A percentile compares a stretch with the other conserved stretches of the same genome.
Evolutionary conservation across 1,140 invertebrate genomes (phyloP).

Genomic region (Drosophila santomea): DNA sequence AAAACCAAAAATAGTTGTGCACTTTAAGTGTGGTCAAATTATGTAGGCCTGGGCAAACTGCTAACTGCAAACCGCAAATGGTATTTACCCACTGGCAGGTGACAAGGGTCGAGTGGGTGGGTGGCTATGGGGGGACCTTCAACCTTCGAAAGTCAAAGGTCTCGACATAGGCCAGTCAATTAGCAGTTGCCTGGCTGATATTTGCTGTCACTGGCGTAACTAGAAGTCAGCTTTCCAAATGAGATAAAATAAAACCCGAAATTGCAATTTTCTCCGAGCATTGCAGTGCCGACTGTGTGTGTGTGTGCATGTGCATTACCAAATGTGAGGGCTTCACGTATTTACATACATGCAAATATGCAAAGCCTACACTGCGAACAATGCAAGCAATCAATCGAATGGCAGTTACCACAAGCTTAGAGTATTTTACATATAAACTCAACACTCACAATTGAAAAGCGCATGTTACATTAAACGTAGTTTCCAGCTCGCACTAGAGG

Average conservation of each 20-base stretch:
- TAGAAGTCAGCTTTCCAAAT: slow-evolving; percentile 61
- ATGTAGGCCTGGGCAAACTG: slow-evolving; percentile 60
- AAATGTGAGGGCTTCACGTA: slow-evolving; percentile 48
- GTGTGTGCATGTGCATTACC: slow-evolving; percentile 18
- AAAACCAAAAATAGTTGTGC: slow-evolving; percentile 19
- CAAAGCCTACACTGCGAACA: slow-evolving; percentile 46
- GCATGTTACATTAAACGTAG: background rate
- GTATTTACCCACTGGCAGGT: slow-evolving; percentile 49
- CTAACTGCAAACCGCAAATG: slow-evolving; percentile 68
- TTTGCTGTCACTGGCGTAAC: slow-evolving; percentile 61
- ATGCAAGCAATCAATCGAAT: background rate
- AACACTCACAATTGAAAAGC: too few relatives aligned
- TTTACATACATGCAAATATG: slow-evolving; percentile 73
- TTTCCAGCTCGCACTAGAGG: background rate
- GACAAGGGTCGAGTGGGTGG: slow-evolving; percentile 7
- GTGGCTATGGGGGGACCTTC: background rate
- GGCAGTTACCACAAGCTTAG: too few relatives aligned
- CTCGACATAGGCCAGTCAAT: slow-evolving; percentile 73
- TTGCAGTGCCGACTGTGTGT: slow-evolving; percentile 13
- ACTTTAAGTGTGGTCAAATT: slow-evolving; percentile 61
- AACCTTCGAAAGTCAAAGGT: slow-evolving; percentile 49
- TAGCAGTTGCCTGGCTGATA: slow-evolving; percentile 68
- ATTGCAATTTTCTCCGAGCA: slow-evolving; percentile 62
- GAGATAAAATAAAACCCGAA: slow-evolving; percentile 78
- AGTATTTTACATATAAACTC: too few relatives aligned